These are phyloP conservation scores for Schizotus pectinicornis DNA, from an alignment of 2,888 invertebrate species.

Conservation along the genomic window DNA sequence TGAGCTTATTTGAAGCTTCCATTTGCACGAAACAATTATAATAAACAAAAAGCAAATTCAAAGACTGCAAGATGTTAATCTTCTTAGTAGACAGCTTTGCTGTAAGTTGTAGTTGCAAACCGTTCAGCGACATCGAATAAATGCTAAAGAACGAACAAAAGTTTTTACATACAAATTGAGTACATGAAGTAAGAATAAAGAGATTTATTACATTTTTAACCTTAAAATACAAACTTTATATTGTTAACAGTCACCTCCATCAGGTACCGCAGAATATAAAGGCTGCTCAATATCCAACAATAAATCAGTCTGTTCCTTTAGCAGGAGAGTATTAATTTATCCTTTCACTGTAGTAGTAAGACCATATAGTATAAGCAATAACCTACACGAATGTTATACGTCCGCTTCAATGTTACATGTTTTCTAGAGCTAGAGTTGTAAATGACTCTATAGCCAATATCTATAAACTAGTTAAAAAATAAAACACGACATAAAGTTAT, in stretches of 20 bases:
- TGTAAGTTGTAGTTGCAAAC: no score
- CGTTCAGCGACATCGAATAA: no score
- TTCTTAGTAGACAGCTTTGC: no score
- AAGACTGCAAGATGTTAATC: no score
- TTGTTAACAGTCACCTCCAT: background rate
- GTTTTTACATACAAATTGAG: no score
- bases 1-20: no score
- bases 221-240: conserved; percentile 10
- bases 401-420: background rate
- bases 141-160: background rate
- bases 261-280: background rate
- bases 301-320: background rate
- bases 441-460: conserved; percentile 1
- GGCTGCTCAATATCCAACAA: conserved; percentile 4
- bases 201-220: conserved; percentile 6
- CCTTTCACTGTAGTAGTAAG: background rate
- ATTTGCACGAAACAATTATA: no score
- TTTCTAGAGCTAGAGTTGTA: conserved; percentile 1
- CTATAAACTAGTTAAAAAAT: background rate
- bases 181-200: conserved; percentile 5
- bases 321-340: background rate
- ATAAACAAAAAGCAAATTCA: no score
- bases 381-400: background rate
- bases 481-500: background rate
- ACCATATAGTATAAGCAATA: background rate